Percentiles rank a stretch among this genome's conserved stretches.
Evolutionary conservation across 37 sponge, comb jelly and placozoan genomes (phyloP).

Genomic region (Mnemiopsis leidyi): DNA sequence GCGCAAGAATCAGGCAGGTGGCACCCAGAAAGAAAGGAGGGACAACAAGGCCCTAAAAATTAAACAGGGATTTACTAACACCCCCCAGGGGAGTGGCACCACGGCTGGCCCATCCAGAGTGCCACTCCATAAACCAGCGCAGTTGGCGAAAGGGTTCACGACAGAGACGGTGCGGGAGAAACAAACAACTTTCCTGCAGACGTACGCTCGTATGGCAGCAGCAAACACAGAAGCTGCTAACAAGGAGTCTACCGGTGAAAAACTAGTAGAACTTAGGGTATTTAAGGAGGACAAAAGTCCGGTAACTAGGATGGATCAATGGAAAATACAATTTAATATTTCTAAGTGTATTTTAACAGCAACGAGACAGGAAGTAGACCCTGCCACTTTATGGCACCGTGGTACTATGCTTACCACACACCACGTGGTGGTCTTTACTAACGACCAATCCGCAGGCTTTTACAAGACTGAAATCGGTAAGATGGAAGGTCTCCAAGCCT

Average conservation of each 20-base stretch:
- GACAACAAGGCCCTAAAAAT: background rate
- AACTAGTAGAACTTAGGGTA: background rate
- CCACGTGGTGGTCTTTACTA: background rate
- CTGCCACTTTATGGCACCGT: background rate
- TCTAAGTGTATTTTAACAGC: background rate
- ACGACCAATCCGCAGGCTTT: background rate
- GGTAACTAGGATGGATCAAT: background rate
- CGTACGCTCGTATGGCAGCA: background rate
- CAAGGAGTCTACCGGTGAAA: too few relatives aligned
- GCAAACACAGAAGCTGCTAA: background rate
- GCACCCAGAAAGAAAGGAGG: background rate
- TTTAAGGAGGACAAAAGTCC: background rate
- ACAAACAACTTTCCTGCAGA: background rate
- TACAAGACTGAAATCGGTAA: background rate
- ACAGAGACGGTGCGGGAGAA: background rate
- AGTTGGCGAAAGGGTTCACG: background rate
- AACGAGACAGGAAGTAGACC: background rate
- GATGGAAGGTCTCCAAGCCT: background rate
- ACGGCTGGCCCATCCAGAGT: background rate
- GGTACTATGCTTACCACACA: background rate
- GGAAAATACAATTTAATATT: background rate
- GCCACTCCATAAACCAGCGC: background rate
- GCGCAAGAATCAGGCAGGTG: background rate
- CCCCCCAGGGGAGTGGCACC: background rate
- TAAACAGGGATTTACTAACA: background rate